Conservation (phyloP, 2,797 vertebrate genomes). For the Synaphobranchus kaupii region DNA sequence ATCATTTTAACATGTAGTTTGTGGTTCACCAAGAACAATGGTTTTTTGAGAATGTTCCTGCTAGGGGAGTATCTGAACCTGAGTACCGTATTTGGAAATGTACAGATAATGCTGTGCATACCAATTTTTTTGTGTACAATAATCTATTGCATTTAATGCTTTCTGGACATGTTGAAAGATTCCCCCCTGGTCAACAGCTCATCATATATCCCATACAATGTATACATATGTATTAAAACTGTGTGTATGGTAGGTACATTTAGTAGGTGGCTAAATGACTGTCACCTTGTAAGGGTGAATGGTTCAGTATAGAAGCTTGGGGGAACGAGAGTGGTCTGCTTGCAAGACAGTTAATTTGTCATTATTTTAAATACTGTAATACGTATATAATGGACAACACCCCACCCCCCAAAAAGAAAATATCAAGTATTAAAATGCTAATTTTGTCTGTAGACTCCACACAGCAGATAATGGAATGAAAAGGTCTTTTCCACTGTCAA, state of each 20-base stretch:
- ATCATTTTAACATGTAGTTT: background rate
- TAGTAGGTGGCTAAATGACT: background rate
- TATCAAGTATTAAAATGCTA: background rate
- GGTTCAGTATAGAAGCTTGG: background rate
- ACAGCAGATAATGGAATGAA: background rate
- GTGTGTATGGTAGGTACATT: background rate
- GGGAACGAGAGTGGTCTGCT: background rate
- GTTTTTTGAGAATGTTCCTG: background rate
- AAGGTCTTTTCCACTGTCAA: background rate
- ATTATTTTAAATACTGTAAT: background rate
- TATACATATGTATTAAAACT: background rate
- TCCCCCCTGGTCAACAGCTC: background rate
- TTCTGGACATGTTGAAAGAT: no score
- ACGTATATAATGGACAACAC: background rate
- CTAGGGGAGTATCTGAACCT: background rate
- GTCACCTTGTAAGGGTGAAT: background rate
- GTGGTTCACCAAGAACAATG: background rate
- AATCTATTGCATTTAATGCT: no score
- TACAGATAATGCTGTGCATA: no score
- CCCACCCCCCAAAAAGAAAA: background rate
- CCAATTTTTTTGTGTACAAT: no score
- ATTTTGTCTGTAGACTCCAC: background rate
- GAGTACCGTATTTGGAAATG: background rate
- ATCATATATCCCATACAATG: background rate
- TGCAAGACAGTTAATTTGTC: background rate